Conservation (phyloP, 2,113 vertebrate species). For the Hoplias malabaricus region DNA sequence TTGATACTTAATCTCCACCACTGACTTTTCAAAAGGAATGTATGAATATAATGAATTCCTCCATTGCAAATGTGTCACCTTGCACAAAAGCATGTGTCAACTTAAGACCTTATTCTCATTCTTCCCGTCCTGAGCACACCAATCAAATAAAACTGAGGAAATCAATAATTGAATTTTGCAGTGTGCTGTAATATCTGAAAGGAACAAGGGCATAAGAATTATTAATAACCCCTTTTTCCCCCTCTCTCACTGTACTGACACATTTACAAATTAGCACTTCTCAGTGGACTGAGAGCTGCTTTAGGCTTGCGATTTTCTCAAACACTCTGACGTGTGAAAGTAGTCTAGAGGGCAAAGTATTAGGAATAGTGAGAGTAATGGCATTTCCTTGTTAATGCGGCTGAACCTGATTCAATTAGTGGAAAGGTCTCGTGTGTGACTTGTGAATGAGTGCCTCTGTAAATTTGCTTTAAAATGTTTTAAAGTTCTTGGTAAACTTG, state of each 20-base stretch:
- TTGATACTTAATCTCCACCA: slow-evolving; percentile 15
- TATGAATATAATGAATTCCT: not conserved
- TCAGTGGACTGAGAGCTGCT: slow-evolving; percentile 59
- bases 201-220: slow-evolving; percentile 53
- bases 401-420: slow-evolving; percentile 65
- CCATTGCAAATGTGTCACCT: not conserved
- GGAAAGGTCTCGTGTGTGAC: not conserved
- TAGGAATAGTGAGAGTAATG: slow-evolving; percentile 56
- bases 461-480: too few relatives aligned
- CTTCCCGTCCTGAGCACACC: not conserved
- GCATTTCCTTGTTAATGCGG: slow-evolving; percentile 59
- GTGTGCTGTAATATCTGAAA: slow-evolving; percentile 39
- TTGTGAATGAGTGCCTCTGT: slow-evolving; percentile 11
- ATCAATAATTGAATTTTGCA: slow-evolving; percentile 43
- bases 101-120: not conserved
- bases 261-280: slow-evolving; percentile 73
- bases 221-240: slow-evolving; percentile 54
- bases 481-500: not conserved
- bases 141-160: slow-evolving; percentile 3
- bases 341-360: slow-evolving; percentile 69
- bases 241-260: slow-evolving; percentile 48
- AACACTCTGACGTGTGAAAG: slow-evolving; percentile 69
- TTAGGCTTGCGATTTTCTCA: slow-evolving; percentile 63
- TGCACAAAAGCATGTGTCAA: not conserved
- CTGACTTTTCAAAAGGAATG: not conserved